Conservation (phyloP, 2,888 invertebrate genomes). For the Caenorhabditis doughertyi region DNA sequence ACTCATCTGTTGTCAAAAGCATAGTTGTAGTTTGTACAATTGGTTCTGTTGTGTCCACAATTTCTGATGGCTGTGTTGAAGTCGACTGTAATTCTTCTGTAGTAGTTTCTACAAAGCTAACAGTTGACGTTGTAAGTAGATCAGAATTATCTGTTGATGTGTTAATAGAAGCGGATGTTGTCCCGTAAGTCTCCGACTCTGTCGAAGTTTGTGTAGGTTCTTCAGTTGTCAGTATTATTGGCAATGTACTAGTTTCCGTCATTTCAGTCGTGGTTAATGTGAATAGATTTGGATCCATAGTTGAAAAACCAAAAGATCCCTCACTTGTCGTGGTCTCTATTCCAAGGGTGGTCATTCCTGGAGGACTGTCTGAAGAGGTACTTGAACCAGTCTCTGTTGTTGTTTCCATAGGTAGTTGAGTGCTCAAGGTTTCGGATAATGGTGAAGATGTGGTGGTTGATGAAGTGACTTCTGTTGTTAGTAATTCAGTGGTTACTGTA, state of each 20-base stretch:
- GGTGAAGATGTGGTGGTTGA: neutral
- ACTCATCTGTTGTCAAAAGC: neutral
- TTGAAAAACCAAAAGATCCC: neutral
- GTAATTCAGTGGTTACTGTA: neutral
- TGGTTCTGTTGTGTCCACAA: neutral
- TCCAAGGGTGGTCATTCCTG: neutral
- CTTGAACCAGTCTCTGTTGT: constrained; percentile 7
- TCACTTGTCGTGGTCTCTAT: neutral
- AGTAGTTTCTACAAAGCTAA: neutral
- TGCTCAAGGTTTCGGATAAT: neutral
- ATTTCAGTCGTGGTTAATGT: neutral
- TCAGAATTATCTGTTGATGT: constrained; percentile 6
- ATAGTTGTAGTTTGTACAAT: neutral
- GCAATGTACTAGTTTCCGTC: neutral
- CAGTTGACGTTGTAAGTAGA: neutral
- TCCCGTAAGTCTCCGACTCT: neutral
- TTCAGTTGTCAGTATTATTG: neutral
- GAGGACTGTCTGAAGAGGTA: neutral
- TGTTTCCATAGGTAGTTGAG: constrained; percentile 7
- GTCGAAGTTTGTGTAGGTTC: neutral
- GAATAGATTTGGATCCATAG: constrained; percentile 17
- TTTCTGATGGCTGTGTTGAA: neutral
- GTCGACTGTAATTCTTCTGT: neutral
- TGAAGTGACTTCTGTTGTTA: constrained; percentile 3
- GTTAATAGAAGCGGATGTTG: neutral